Evolutionary conservation across 2,113 vertebrate genomes (phyloP), one percentile per base, ranked within the genome.

Genomic region (Actinemys pallida): DNA sequence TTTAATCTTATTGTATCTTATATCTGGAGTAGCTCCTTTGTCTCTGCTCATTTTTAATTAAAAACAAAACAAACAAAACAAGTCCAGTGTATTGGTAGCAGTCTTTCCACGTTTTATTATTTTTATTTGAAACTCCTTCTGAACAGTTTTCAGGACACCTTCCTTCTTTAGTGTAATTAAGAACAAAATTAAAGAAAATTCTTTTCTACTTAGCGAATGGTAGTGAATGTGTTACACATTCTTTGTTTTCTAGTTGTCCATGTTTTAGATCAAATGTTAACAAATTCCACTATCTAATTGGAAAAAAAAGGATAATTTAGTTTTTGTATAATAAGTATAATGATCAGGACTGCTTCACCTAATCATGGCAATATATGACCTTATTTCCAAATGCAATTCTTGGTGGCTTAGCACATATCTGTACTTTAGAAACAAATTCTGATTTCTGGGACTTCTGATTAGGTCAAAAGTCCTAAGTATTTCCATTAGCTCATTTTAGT

Each of bases 171-270:
- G 14, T 35, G 31, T 62, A 31, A 62, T 62, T 62, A 62, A 35
- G 29, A 62, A 62, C 31, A 16, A 62, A 6, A 35, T 62, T 35
- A 35, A 62, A 62, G 14, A 59, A 57, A 59, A 31, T 14, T 59
- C 31, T 62, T 62, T 62, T 62, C 13, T 35, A 62, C 29, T 17
- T 16, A 31, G 59, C 6, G 49, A 35, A 83, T 84, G 56, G 13
- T 62, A 16, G 59, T 62, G 57, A 35, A 83, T 82, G 52, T 83
- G 47, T 85, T 90, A 47, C 90, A 94, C 20, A 42, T 91, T 56
- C 94, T 16, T 86, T 89, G 10, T 82, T 94, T 93, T 88, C 80
- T 54, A 59, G 91, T 88, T 92, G 54, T 92, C 57, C 88, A 52
- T 95, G 83, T 81, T 81, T 49, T 49, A 86, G n/a, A n/a, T 91